phyloP scores from a whole-genome alignment of 2,797 vertebrate species.

The Melanotaenia parkinsoni region DNA sequence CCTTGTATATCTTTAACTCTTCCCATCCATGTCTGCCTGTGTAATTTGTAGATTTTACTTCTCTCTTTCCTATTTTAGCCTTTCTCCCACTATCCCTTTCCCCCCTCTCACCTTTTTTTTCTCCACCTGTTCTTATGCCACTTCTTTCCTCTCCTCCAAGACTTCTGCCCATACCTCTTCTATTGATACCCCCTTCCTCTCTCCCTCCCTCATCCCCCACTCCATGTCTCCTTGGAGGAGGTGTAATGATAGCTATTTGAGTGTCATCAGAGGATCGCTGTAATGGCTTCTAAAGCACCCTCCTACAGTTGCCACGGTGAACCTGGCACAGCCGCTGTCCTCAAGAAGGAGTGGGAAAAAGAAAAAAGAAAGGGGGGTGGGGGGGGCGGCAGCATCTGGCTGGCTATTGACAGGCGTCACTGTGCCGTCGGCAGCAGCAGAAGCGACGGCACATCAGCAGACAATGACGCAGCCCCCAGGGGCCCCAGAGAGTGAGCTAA shows the following conservation, averaged over 20 bases:
- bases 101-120: conserved; percentile 19
- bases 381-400: conserved; percentile 77
- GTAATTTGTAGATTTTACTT: conserved; percentile 69
- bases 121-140: conserved; percentile 24
- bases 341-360: conserved; percentile 55
- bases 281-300: conserved; percentile 88
- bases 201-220: conserved; percentile 11
- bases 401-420: conserved; percentile 80
- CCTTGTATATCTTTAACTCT: conserved; percentile 64
- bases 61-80: conserved; percentile 38
- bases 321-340: conserved; percentile 82
- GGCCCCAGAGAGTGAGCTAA: conserved; percentile 74
- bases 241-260: conserved; percentile 90
- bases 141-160: conserved; percentile 18
- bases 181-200: not conserved
- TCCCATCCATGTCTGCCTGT: conserved; percentile 55
- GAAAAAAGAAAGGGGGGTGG: conserved; percentile 23
- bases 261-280: conserved; percentile 86
- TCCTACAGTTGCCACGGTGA: conserved; percentile 85
- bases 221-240: conserved; percentile 76
- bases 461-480: conserved; percentile 74
- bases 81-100: conserved; percentile 20
- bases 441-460: conserved; percentile 70
- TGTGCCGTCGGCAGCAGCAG: conserved; percentile 65
- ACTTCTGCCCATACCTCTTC: conserved; percentile 36